Evolutionary conservation across 1,140 invertebrate genomes (phyloP), one percentile per base, ranked within the genome.

Genomic region (Habropoda laboriosa): DNA sequence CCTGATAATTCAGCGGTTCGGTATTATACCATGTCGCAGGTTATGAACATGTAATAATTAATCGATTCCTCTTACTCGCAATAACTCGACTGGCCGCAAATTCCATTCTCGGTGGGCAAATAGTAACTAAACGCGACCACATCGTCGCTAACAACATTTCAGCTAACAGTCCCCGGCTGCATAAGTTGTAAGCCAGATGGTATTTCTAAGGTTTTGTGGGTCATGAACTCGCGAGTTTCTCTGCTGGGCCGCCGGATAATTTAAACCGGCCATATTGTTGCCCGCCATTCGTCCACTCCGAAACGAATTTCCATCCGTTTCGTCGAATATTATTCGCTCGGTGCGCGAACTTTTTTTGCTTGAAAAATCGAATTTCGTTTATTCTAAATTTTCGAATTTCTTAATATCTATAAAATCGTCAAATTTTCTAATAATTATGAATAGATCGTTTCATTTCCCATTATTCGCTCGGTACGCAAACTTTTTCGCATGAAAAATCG

Each of bases 191-290:
- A 71, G 5, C 75, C 55, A 61, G 45, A 16, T 42, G 53, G 42
- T 71, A 78, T 78, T 71, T 71, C 75, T 32, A 71, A 78, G 45
- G 32, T 78, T 78, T 51, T 71, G 35, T 53, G 75, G 42, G 5
- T 35, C 55, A 10, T 30, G 55, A 78, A 72, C 68, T 57, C 35
- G 7, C 16, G n/a, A 73, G 57, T 47, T 73, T 18, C 70, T n/a
- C 2, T 3, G 12, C 38, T 1, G 16, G 27, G 5, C 40, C 4
- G 38, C 18, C 16, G 27, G 18, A 45, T 76, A 68, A 55, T 68
- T 27, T 45, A 68, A 45, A 27, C 53, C 13, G 13, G 24, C 40
- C 30, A n/a, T 21, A 16, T 21, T 71, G 40, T 53, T 51, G n/a
- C n/a, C n/a, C 35, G 2, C 45, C 7, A 40, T 24, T 40, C 2